These are phyloP conservation scores for Gadus macrocephalus DNA, from an alignment of 2,113 vertebrate species.

Conservation along the genomic window DNA sequence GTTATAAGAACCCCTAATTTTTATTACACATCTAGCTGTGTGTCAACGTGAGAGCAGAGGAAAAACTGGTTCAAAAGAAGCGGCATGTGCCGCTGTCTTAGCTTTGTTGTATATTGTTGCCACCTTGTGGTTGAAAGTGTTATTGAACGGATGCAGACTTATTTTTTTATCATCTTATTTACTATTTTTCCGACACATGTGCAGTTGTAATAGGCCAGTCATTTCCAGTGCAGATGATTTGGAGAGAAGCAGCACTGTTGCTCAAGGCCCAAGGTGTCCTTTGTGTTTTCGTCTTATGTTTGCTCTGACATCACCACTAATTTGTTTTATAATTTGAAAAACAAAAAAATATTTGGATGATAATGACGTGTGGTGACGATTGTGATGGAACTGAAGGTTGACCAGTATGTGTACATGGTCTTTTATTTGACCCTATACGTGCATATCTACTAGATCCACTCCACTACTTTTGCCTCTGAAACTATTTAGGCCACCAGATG, in stretches of 20 bases:
- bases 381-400: slow-evolving; percentile 13
- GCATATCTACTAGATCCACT: slow-evolving; percentile 38
- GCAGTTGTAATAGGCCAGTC: slow-evolving; percentile 45
- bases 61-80: slow-evolving; percentile 27
- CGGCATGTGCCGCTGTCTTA: slow-evolving; percentile 48
- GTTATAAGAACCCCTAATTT: slow-evolving; percentile 17
- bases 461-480: slow-evolving; percentile 22
- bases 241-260: slow-evolving; percentile 24
- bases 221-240: slow-evolving; percentile 39
- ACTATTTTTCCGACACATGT: slow-evolving; percentile 31
- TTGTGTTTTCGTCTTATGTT: slow-evolving; percentile 20
- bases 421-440: background rate
- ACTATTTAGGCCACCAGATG: slow-evolving; percentile 43
- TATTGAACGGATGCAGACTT: slow-evolving; percentile 51
- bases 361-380: slow-evolving; percentile 41
- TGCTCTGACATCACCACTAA: slow-evolving; percentile 37
- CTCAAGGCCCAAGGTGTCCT: background rate
- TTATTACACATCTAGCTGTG: slow-evolving; percentile 42
- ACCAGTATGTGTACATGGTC: slow-evolving; percentile 21
- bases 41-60: slow-evolving; percentile 24
- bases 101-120: slow-evolving; percentile 46
- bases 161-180: slow-evolving; percentile 37
- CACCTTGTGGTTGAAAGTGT: slow-evolving; percentile 56
- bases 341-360: slow-evolving; percentile 43
- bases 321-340: slow-evolving; percentile 23